Evolutionary conservation across 2,888 invertebrate species (phyloP).

Genomic region (Palloptera scutellata): DNA sequence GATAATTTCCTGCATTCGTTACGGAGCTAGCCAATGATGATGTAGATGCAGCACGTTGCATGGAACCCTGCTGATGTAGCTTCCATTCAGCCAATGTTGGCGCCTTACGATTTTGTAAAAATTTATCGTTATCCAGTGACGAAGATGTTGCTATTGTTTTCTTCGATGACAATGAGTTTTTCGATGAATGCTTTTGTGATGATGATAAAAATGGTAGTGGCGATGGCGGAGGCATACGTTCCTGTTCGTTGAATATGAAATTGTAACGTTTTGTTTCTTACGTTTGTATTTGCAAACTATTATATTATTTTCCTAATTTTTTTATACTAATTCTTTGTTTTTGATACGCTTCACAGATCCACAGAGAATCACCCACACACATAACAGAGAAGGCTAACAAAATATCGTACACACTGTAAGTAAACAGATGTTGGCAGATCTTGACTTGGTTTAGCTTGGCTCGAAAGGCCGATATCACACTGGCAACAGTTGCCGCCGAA

Average conservation of each 20-base stretch:
- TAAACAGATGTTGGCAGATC: too few species aligned
- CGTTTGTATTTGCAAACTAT: too few species aligned
- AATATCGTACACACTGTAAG: too few species aligned
- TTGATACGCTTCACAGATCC: too few species aligned
- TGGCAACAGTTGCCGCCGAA: too few species aligned
- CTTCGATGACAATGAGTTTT: slow-evolving; percentile 43
- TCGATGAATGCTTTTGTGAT: slow-evolving; percentile 41
- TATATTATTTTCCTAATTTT: too few species aligned
- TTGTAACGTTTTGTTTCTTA: too few species aligned
- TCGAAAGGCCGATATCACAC: too few species aligned
- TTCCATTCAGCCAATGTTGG: slow-evolving; percentile 37
- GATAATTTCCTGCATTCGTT: slow-evolving; percentile 55
- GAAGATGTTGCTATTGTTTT: slow-evolving; percentile 52
- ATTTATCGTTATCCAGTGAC: slow-evolving; percentile 56
- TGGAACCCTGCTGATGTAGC: slow-evolving; percentile 42
- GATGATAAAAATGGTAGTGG: slow-evolving; percentile 32
- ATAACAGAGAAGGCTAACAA: too few species aligned
- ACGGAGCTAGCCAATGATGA: slow-evolving; percentile 57
- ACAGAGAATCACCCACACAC: too few species aligned
- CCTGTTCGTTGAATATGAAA: slow-evolving; percentile 2
- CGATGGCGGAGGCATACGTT: slow-evolving; percentile 40
- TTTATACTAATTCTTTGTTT: too few species aligned
- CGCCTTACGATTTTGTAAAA: slow-evolving; percentile 49
- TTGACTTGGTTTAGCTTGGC: too few species aligned
- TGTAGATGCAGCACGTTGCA: slow-evolving; percentile 55